A percentile compares a stretch with the other conserved stretches of the same genome.
phyloP scores from a whole-genome alignment of 2,113 vertebrate genomes.

The Podarcis cretensis region DNA sequence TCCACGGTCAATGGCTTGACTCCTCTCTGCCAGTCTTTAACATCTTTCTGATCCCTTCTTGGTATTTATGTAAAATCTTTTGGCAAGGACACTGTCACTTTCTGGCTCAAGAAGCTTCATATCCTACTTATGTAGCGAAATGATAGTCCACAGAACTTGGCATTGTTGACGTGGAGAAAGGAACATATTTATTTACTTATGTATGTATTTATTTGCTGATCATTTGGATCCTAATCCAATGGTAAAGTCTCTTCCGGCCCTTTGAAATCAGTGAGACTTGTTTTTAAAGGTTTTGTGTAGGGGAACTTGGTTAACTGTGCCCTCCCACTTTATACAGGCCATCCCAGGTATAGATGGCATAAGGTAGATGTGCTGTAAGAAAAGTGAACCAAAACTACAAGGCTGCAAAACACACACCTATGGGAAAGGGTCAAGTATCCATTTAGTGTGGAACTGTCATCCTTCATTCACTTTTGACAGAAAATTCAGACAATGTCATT shows the following conservation, averaged over 20 bases:
- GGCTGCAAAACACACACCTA: too few species aligned
- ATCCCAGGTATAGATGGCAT: background rate
- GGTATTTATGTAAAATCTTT: background rate
- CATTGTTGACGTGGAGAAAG: background rate
- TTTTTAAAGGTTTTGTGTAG: background rate
- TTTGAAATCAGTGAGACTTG: background rate
- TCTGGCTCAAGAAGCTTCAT: background rate
- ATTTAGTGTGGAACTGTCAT: background rate
- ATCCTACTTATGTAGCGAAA: background rate
- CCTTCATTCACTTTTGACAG: background rate
- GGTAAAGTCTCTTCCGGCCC: background rate
- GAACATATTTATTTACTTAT: background rate
- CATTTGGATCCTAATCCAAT: background rate
- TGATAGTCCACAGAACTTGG: background rate
- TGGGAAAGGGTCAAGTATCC: background rate
- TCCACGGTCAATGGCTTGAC: background rate
- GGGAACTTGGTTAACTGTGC: background rate
- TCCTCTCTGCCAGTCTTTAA: background rate
- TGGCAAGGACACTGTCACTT: background rate
- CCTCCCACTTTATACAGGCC: background rate
- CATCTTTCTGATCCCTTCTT: background rate
- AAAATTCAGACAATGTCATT: background rate
- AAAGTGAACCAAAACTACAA: background rate
- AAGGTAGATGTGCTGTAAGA: background rate
- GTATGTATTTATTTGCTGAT: background rate